Evolutionary conservation across 2,888 invertebrate genomes (phyloP), one percentile per base, ranked within the genome.

Genomic region (Myopa testacea): DNA sequence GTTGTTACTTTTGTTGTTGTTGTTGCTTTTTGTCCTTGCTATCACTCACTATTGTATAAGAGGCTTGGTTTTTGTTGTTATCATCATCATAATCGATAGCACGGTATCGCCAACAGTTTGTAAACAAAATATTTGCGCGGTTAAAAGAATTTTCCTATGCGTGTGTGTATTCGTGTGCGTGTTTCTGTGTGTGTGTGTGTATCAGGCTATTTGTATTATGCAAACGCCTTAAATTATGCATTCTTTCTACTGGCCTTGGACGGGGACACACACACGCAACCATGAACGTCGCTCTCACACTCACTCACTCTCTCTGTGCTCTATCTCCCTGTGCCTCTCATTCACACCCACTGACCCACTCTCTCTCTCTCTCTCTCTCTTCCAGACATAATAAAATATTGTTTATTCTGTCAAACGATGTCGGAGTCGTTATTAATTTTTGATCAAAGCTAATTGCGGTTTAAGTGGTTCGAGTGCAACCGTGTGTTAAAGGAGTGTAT

Each of bases 201-300:
- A 84, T 84, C 83, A 85, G 83, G 84, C 83, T 86, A 85, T 82
- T n/a, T 50, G 45, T 26, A 68, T 68, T 26, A 45, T 10, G 70
- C 19, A 34, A 70, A 70, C 37, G 70, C 70, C 55, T 34, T 26
- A 70, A 70, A 70, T n/a, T 70, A 70, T 70, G 70, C 55, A 52
- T 52, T 70, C 52, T 70, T 70, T 70, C 40, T 34, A 55, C n/a
- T 70, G 37, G 16, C 34, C 55, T 52, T 37, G 37, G 14, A 37
- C 34, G 5, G 34, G 37, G 4, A 63, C 26, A 37, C 63, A 62
- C 37, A 34, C 63, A 1, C 34, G 14, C 37, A 63, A 14, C 14
- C 5, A 10, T n/a, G 37, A 34, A 34, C 26, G 12, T 62, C 62
- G 12, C 26, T 62, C 26, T 45, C 10, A 26, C 62, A 62, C 26